Evolutionary conservation across 2,113 vertebrate genomes (phyloP).

Genomic region (Gallinago paraguaiae): DNA sequence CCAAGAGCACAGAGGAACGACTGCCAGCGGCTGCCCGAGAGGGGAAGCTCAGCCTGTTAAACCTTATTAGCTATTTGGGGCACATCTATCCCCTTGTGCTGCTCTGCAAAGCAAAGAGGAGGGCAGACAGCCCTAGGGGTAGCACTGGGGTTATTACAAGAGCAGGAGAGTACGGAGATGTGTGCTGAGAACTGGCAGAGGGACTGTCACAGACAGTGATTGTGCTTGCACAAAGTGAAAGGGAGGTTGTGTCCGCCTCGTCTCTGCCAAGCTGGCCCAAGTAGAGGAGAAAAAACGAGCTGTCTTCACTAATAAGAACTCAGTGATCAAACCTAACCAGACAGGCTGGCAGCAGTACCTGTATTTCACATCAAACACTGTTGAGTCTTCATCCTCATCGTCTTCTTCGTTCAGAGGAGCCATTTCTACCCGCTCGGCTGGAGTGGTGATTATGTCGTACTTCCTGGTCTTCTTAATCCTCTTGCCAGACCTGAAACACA

Average conservation of each 20-base stretch:
- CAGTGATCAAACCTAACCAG: neutral
- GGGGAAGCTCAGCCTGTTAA: neutral
- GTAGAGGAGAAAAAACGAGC: neutral
- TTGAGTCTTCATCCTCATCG: constrained; percentile 89
- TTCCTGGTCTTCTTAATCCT: constrained; percentile 92
- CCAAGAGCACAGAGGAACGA: neutral
- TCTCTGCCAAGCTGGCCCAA: neutral
- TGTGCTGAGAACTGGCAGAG: neutral
- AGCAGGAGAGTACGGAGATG: neutral
- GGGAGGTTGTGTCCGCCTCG: neutral
- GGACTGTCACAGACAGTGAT: neutral
- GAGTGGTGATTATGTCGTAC: constrained; percentile 96
- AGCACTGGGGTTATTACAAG: neutral
- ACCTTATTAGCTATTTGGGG: neutral
- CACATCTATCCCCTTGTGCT: neutral
- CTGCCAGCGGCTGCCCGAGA: neutral
- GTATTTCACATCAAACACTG: constrained; percentile 96
- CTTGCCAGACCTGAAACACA: constrained; percentile 82
- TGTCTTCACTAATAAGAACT: neutral
- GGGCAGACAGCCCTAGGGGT: neutral
- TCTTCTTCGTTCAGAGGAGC: constrained; percentile 93
- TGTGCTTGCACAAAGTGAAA: neutral
- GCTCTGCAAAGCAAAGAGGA: neutral
- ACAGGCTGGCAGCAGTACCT: constrained; percentile 74
- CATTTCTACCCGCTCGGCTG: constrained; percentile 94